A percentile compares a stretch with the other conserved stretches of the same genome.
These are phyloP conservation scores for Mobula hypostoma DNA, from an alignment of 2,113 vertebrate genomes.

Conservation along the genomic window DNA sequence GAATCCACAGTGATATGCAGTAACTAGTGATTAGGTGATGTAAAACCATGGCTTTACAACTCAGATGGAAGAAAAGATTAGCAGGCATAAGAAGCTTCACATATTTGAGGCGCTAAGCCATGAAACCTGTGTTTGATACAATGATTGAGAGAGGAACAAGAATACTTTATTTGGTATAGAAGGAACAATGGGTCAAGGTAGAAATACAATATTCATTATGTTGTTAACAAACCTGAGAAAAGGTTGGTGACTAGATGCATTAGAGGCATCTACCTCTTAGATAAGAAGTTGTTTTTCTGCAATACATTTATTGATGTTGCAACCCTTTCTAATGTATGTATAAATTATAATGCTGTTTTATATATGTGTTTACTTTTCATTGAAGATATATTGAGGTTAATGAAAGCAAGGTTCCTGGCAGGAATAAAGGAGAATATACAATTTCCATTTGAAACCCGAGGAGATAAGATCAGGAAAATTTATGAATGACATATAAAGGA, in stretches of 20 bases:
- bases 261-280: neutral
- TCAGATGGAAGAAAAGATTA: neutral
- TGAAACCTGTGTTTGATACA: neutral
- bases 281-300: neutral
- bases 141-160: neutral
- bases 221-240: neutral
- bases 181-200: neutral
- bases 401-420: neutral
- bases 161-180: neutral
- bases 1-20: neutral
- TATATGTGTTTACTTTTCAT: neutral
- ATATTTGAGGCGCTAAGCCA: neutral
- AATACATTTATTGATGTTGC: neutral
- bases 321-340: neutral
- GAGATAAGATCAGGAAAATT: neutral
- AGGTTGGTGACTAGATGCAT: neutral
- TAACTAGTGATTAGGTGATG: too few species aligned
- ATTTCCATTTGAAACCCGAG: neutral
- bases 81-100: neutral
- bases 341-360: too few species aligned
- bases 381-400: neutral
- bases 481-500: neutral
- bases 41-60: too few species aligned
- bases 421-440: neutral
- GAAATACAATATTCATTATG: neutral